A percentile compares a stretch with the other conserved stretches of the same genome.
These are phyloP conservation scores for Drosophila orena DNA, from an alignment of 1,140 invertebrate genomes.

Conservation along the genomic window DNA sequence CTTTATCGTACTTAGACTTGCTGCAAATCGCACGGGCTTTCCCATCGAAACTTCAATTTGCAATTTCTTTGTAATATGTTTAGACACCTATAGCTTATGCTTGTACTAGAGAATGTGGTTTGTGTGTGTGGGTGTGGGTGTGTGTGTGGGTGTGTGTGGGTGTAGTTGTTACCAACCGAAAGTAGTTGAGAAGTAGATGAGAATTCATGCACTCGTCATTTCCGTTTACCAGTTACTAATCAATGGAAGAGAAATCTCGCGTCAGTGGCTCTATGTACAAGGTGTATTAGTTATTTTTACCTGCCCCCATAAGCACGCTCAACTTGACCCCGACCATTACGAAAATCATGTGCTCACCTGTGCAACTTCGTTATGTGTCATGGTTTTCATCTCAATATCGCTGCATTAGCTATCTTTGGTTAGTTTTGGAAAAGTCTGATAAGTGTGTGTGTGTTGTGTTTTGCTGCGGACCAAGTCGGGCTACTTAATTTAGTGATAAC, in stretches of 20 bases:
- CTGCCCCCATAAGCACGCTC: slow-evolving; percentile 1
- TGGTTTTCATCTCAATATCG: neutral
- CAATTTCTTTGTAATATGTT: slow-evolving; percentile 44
- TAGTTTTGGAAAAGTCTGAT: slow-evolving; percentile 39
- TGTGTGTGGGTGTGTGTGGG: neutral
- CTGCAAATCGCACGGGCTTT: neutral
- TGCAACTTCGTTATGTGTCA: neutral
- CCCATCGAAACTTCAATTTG: slow-evolving; percentile 3
- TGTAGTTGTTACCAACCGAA: slow-evolving; percentile 11
- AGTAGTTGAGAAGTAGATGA: slow-evolving; percentile 9
- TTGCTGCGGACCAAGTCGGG: slow-evolving; percentile 2
- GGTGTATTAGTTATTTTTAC: slow-evolving; percentile 9
- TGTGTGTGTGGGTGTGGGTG: neutral
- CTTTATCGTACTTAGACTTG: neutral
- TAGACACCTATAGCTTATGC: slow-evolving; percentile 68
- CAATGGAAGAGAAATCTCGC: slow-evolving; percentile 25
- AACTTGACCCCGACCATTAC: neutral
- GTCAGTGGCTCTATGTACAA: slow-evolving; percentile 36
- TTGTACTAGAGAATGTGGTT: slow-evolving; percentile 53
- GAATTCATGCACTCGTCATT: slow-evolving; percentile 16
- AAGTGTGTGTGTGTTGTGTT: neutral
- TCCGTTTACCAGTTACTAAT: neutral
- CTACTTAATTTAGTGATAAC: slow-evolving; percentile 70
- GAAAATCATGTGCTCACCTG: neutral
- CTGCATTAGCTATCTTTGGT: slow-evolving; percentile 6